Base-by-base conservation (phyloP, 2,797 vertebrate species). In the Sarcoramphus papa region DNA sequence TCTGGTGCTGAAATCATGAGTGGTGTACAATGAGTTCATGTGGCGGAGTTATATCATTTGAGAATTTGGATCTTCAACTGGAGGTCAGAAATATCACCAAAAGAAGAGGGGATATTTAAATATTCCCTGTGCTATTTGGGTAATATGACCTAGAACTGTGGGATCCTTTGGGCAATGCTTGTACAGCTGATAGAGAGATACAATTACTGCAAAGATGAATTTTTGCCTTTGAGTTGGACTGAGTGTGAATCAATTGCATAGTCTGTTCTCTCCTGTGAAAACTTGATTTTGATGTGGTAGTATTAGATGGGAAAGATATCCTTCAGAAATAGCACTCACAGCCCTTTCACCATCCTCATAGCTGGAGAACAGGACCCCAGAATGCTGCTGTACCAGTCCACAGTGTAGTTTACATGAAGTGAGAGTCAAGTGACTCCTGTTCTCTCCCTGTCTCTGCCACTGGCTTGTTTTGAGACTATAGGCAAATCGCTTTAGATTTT, bases 391-490 rank as follows among this genome's bases (percentile, higher is more conserved):
- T 70, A 21, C 22, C 57, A 60, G 7, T 30, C 5, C 22, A 43
- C 20, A 45, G 28, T 13, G 65, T 9, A 19, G 23, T 70, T 62
- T 9, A 17, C 6, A 45, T 56, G 22, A 40, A 65, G 16, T 41
- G 31, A 69, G 45, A 54, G 28, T 64, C 22, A 41, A 45, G 30
- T 57, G 37, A 37, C 22, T 63, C 33, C 30, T 53, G 7, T 65
- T 92, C 28, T 74, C 5, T 68, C 41, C 14, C 31, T 73, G 19
- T 48, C n/a, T 63, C 28, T 87, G 17, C 47, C n/a, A 23, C 30
- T 69, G 53, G 7, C 50, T 69, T 60, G 6, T 59, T 64, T 48
- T 56, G 50, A 33, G 17, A 79, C 19, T 0, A 0, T 18, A 69
- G 33, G 6, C 25, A 74, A 70, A 47, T 47, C 8, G 5, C 24